phyloP scores from a whole-genome alignment of 2,797 vertebrate genomes.

The Amblyraja radiata region DNA sequence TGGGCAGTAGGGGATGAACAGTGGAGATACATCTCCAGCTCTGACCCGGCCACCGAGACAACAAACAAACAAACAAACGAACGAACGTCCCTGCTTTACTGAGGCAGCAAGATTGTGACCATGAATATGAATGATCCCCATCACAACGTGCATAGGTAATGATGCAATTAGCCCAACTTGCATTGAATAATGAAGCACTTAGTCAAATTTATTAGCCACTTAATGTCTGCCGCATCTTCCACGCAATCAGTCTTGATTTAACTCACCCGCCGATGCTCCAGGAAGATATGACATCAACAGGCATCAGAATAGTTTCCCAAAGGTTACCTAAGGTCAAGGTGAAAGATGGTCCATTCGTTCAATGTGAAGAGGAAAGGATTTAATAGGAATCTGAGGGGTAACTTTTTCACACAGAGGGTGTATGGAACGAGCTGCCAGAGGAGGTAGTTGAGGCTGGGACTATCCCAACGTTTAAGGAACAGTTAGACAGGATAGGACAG shows the following conservation, averaged over 20 bases:
- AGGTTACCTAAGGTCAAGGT: background rate
- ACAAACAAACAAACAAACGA: too few species aligned
- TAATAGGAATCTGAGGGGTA: too few species aligned
- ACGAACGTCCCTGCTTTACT: background rate
- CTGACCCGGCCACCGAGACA: too few species aligned
- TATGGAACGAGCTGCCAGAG: too few species aligned
- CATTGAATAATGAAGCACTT: constrained; percentile 29
- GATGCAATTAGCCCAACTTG: constrained; percentile 9
- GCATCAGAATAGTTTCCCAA: background rate
- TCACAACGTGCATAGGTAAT: background rate
- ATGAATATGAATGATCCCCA: constrained; percentile 29
- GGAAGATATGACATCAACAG: background rate
- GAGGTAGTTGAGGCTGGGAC: too few species aligned
- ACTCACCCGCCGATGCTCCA: background rate
- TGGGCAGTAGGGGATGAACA: too few species aligned
- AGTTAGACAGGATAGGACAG: too few species aligned
- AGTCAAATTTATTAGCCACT: constrained; percentile 16
- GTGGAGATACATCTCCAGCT: background rate
- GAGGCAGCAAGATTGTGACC: background rate
- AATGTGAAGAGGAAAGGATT: too few species aligned
- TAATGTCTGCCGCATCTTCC: background rate
- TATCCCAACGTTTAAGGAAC: too few species aligned
- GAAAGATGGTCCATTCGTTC: background rate
- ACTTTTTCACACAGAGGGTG: too few species aligned
- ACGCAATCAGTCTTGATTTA: constrained; percentile 21